Evolutionary conservation across 37 sponge, comb jelly and placozoan species (phyloP), one percentile per base, ranked within the genome.

Genomic region (Crambe crambe): DNA sequence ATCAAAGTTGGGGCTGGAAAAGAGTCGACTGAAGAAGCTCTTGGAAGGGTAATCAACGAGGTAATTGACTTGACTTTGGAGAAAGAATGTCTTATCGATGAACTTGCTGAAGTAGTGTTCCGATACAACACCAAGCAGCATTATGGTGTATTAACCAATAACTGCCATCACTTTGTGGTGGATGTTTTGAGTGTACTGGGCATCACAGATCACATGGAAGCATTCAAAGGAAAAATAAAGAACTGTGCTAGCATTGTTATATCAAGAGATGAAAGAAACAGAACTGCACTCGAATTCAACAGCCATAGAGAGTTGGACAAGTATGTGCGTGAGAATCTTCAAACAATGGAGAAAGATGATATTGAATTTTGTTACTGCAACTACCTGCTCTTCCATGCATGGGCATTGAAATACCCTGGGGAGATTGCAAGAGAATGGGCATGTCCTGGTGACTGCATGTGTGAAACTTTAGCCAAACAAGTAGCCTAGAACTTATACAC

Each of bases 141-240:
- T 21, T 79, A 79, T 31, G 79, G 69, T 1, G 21, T 67, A 26
- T 47, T 79, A 34, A 29, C 37, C 2, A 43, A 29, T 44, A 79
- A 79, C 79, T 79, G 79, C 54, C 79, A 79, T 17, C 68, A 68
- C 54, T 79, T 79, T 66, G 79, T 43, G 1, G 8, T 29, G 23
- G 68, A 79, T 31, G 68, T 68, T 22, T 56, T 79, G 22, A 26
- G 1, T 27, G 68, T 29, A 22, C 51, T 79, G 56, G 79, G 79
- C 29, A 74, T 74, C 2, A 74, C 18, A 2, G 58, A 74, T 18
- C 56, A 30, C 18, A 30, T 0, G 2, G 56, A 68, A 26, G n/a
- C n/a, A n/a, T n/a, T 30, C 20, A 25, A 56, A 74, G 74, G 58
- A 27, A 51, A 21, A 51, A 18, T 74, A 31, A 56, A n/a, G n/a